These are phyloP conservation scores for Clostera curtula DNA, from an alignment of 2,888 invertebrate species.

Conservation along the genomic window DNA sequence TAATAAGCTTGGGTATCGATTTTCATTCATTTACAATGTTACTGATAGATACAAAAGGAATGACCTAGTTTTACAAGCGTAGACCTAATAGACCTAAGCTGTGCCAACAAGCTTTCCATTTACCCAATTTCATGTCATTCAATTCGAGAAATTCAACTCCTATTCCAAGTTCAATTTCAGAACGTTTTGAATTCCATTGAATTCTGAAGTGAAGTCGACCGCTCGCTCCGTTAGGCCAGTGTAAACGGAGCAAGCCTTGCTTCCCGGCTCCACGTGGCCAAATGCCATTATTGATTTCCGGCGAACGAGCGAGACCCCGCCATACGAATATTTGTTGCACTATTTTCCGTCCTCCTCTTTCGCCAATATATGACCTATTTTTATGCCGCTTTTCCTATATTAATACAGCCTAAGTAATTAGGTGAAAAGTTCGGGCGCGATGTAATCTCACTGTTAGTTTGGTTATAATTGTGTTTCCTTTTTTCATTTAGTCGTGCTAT, in stretches of 20 bases:
- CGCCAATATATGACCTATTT: slow-evolving; percentile 75
- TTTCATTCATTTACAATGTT: no score
- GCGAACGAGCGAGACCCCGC: slow-evolving; percentile 57
- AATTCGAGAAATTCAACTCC: slow-evolving; percentile 37
- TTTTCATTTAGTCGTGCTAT: no score
- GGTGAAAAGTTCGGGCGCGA: slow-evolving; percentile 55
- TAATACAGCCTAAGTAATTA: slow-evolving; percentile 72
- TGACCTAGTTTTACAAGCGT: no score
- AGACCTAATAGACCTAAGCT: no score
- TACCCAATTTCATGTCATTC: no score
- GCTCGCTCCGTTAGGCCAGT: slow-evolving; percentile 44
- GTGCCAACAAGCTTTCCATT: no score
- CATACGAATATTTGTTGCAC: slow-evolving; percentile 71
- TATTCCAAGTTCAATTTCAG: slow-evolving; percentile 20
- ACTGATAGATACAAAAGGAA: no score
- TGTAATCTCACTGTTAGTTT: slow-evolving; percentile 36
- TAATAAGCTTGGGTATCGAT: no score
- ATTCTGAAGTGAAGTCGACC: slow-evolving; percentile 40
- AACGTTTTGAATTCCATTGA: slow-evolving; percentile 42
- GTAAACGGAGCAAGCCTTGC: slow-evolving; percentile 60
- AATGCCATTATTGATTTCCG: slow-evolving; percentile 74
- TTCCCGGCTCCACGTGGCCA: slow-evolving; percentile 69
- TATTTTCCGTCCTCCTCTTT: slow-evolving; percentile 60
- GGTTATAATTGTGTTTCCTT: slow-evolving; percentile 18
- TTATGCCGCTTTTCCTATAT: slow-evolving; percentile 70